phyloP scores from a whole-genome alignment of 2,888 invertebrate species.

The Cephus pulcher region DNA sequence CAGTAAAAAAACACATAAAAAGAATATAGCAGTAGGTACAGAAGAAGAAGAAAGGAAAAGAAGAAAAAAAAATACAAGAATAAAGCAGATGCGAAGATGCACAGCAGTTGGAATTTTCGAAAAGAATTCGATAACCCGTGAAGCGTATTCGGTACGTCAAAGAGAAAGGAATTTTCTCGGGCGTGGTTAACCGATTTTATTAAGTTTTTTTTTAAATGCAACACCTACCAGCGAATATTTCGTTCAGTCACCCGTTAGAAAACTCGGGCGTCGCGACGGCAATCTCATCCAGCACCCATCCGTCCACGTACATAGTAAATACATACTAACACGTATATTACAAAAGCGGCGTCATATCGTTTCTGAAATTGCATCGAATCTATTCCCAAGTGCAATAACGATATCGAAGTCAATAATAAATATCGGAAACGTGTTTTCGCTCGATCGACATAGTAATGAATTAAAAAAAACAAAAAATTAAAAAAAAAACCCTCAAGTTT shows the following conservation, averaged over 20 bases:
- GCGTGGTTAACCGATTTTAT: background rate
- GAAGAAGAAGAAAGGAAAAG: background rate
- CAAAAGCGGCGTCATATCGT: background rate
- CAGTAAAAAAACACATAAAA: background rate
- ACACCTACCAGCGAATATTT: background rate
- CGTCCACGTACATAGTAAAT: background rate
- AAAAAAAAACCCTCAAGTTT: background rate
- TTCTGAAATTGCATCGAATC: background rate
- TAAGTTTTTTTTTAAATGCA: background rate
- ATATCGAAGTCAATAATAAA: background rate
- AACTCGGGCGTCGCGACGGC: background rate
- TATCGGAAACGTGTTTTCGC: background rate
- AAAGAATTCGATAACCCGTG: background rate
- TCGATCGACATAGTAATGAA: background rate
- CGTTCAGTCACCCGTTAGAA: background rate
- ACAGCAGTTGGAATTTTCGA: background rate
- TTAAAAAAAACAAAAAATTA: no score
- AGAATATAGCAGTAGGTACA: background rate
- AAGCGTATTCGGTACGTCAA: background rate
- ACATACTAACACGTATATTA: background rate
- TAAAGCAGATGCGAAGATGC: background rate
- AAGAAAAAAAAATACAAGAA: background rate
- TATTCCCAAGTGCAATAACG: background rate
- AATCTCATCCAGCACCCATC: background rate
- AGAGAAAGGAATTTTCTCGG: background rate